Evolutionary conservation across 2,888 invertebrate species (phyloP).

Genomic region (Clusia tigrina): DNA sequence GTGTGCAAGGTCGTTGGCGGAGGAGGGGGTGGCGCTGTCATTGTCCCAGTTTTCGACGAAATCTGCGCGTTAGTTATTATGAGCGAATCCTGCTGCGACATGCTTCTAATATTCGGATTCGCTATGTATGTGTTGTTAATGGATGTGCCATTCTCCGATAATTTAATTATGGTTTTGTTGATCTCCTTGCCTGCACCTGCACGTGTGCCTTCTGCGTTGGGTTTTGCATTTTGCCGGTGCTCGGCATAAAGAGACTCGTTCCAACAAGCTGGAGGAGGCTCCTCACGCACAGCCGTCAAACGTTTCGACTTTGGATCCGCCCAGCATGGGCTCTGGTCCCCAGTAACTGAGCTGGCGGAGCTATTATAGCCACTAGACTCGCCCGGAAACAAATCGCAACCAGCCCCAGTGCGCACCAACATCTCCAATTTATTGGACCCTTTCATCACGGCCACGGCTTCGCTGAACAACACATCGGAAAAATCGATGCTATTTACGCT

Average conservation of each 20-base stretch:
- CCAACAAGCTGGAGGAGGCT: conserved; percentile 53
- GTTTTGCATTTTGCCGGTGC: conserved; percentile 29
- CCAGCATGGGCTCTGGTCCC: conserved; percentile 76
- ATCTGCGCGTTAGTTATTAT: conserved; percentile 36
- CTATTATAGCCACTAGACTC: conserved; percentile 86
- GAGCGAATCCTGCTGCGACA: conserved; percentile 38
- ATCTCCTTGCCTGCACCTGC: conserved; percentile 49
- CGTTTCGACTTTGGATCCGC: conserved; percentile 70
- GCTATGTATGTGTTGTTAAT: conserved; percentile 70
- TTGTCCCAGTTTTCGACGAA: neutral
- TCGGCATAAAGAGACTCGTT: conserved; percentile 31
- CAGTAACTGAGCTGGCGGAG: conserved; percentile 82
- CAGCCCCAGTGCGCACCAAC: conserved; percentile 79
- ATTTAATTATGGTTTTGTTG: conserved; percentile 77
- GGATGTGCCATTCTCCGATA: conserved; percentile 76
- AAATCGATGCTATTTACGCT: conserved; percentile 87
- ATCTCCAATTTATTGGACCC: conserved; percentile 79
- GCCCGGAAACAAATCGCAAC: conserved; percentile 80
- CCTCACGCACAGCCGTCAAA: conserved; percentile 78
- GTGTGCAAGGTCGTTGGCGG: conserved; percentile 21
- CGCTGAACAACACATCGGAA: conserved; percentile 79
- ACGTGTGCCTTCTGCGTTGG: conserved; percentile 12
- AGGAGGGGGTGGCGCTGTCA: conserved; percentile 33
- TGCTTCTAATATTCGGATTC: conserved; percentile 36
- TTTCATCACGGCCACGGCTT: conserved; percentile 85